Conservation (phyloP, 2,113 vertebrate species). For the Poeciliopsis occidentalis region DNA sequence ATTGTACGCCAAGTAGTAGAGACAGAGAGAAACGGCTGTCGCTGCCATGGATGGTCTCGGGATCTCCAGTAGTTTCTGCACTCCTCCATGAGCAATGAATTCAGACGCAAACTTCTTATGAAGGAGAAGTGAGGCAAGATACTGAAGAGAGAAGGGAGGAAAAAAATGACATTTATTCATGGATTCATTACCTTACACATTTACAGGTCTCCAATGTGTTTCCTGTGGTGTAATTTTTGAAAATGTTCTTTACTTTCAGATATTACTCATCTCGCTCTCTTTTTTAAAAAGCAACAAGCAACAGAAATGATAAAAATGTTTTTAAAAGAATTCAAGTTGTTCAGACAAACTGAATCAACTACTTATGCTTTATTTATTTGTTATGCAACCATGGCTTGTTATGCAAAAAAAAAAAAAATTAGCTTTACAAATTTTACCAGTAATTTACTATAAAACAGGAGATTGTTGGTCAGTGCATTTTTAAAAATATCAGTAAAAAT, state of each 20-base stretch:
- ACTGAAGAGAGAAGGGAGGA: slow-evolving; percentile 69
- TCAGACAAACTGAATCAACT: neutral
- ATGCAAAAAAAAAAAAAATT: neutral
- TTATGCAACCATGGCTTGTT: neutral
- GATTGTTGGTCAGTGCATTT: neutral
- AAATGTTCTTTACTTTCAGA: too few relatives aligned
- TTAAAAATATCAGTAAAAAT: neutral
- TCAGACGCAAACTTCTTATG: slow-evolving; percentile 98
- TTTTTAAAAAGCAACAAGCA: too few relatives aligned
- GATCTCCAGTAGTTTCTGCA: slow-evolving; percentile 93
- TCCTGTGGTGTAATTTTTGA: neutral
- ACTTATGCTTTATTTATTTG: neutral
- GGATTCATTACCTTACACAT: neutral
- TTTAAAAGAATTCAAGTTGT: neutral
- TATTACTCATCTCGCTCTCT: too few relatives aligned
- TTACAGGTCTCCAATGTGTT: neutral
- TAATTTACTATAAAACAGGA: neutral
- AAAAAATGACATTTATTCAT: neutral
- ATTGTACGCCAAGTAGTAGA: slow-evolving; percentile 96
- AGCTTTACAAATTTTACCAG: too few relatives aligned
- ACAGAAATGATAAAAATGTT: neutral
- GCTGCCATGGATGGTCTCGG: slow-evolving; percentile 97
- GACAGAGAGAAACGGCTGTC: slow-evolving; percentile 93
- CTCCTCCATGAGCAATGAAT: slow-evolving; percentile 79
- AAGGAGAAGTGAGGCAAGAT: slow-evolving; percentile 91